A percentile compares a stretch with the other conserved stretches of the same genome.
phyloP scores from a whole-genome alignment of 2,888 invertebrate genomes.

The Tetrapedia diversipes region DNA sequence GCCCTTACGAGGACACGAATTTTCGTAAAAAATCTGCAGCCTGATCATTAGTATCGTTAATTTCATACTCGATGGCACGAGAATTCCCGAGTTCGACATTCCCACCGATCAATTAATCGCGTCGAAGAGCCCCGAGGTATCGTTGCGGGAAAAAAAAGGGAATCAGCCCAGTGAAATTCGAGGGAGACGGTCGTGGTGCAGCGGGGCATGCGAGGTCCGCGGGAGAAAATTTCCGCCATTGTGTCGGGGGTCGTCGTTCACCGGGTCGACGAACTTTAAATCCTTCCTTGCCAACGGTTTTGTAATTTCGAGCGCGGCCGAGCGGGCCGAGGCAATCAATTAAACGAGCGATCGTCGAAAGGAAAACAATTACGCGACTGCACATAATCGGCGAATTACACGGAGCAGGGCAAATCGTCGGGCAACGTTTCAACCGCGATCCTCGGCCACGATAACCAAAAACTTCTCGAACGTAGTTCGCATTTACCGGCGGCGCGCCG shows the following conservation, averaged over 20 bases:
- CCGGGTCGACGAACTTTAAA: slow-evolving; percentile 5
- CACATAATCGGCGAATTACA: slow-evolving; percentile 19
- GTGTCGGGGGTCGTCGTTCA: background rate
- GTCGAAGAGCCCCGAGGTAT: background rate
- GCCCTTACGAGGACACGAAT: no score
- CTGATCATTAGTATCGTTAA: no score
- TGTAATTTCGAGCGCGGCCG: slow-evolving; percentile 9
- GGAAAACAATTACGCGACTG: slow-evolving; percentile 21
- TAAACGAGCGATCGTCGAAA: slow-evolving; percentile 15
- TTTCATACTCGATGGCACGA: no score
- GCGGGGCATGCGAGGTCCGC: no score
- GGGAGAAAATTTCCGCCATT: background rate
- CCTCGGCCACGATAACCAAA: slow-evolving; percentile 5
- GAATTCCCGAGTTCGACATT: no score
- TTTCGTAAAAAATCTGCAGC: no score
- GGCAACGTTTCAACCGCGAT: slow-evolving; percentile 2
- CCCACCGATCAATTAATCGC: background rate
- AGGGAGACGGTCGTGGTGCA: background rate
- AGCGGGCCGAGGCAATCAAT: slow-evolving; percentile 14
- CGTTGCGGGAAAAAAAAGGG: background rate
- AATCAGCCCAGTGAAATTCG: background rate
- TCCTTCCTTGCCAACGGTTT: slow-evolving; percentile 5
- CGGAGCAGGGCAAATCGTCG: background rate
- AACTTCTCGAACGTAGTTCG: slow-evolving; percentile 11
- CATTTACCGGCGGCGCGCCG: background rate